Evolutionary conservation across 2,113 vertebrate species (phyloP), one percentile per base, ranked within the genome.

Genomic region (Grus americana): DNA sequence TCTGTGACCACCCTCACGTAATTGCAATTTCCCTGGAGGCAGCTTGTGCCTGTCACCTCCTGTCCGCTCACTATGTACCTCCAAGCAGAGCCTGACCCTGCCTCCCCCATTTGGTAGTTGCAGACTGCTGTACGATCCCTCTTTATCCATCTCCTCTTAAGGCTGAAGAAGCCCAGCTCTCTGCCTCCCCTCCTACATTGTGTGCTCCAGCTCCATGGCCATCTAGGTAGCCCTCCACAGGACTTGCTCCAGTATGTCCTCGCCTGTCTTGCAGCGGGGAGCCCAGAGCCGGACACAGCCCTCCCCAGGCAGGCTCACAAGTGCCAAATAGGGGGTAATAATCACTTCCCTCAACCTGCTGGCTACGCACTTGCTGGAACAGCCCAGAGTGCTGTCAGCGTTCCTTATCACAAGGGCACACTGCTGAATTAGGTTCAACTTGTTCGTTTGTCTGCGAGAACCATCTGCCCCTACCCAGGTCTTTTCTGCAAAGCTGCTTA

Each of bases 381-480:
- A 15, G 44, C 30, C 62, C 62, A 15, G 30, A 27, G 36, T 6
- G 13, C 44, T 61, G 18, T 23, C 42, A 9, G 29, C 11, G n/a
- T 6, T 75, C 50, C 61, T 47, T n/a, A 18, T 18, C 61, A 57
- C 61, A 74, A 29, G 29, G 50, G 29, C 42, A 57, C 42, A 1
- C 50, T 34, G 50, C 61, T 75, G 50, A 58, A 6, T 0, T n/a
- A 29, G 50, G 61, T 40, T 75, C 50, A 66, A 3, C 50, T 19
- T 11, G 1, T 7, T 19, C 11, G 1, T 5, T 5, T 26, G 18
- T 46, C n/a, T 40, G 52, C 1, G 4, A 58, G 40, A 34, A n/a
- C 23, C 50, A 32, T 4, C 61, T 26, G 40, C 23, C 30, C 44
- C 72, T 14, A 29, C 30, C 16, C 2, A 57, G 65, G 36, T 42